Percentiles rank a stretch among this genome's conserved stretches.
Conservation (phyloP, 1,140 invertebrate genomes). For the Saxidomus purpurata region DNA sequence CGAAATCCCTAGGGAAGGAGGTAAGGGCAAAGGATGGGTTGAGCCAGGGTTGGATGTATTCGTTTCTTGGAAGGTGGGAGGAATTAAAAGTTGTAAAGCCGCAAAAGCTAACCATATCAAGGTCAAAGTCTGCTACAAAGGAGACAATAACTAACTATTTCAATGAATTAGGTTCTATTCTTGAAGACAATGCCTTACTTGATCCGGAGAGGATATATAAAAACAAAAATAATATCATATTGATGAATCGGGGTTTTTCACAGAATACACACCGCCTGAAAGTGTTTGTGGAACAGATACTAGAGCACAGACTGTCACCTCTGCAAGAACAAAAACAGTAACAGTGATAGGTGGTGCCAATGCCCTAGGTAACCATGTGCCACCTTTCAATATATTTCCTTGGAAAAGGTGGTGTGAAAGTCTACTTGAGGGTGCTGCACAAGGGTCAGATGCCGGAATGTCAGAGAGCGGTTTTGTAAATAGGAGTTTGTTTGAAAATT, state of each 20-base stretch:
- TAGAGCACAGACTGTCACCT: slow-evolving; percentile 26
- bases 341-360: slow-evolving; percentile 49
- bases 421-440: too few species aligned
- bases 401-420: background rate
- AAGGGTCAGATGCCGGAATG: slow-evolving; percentile 2
- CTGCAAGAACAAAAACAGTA: background rate
- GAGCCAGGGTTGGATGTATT: slow-evolving; percentile 52
- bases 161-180: too few species aligned
- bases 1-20: background rate
- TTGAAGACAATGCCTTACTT: background rate
- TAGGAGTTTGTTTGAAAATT: slow-evolving; percentile 13
- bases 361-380: slow-evolving; percentile 39
- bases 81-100: slow-evolving; percentile 42
- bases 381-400: slow-evolving; percentile 35
- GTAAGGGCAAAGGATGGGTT: background rate
- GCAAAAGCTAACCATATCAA: slow-evolving; percentile 22
- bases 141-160: too few species aligned
- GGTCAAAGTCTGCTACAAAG: slow-evolving; percentile 25
- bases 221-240: too few species aligned
- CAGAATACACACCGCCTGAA: slow-evolving; percentile 10
- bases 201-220: slow-evolving; percentile 27
- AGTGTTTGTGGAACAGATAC: slow-evolving; percentile 9
- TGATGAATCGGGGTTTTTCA: slow-evolving; percentile 43
- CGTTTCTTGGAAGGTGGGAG: too few species aligned
- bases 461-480: slow-evolving; percentile 48